Base-by-base conservation (phyloP, 92 coral and sea anemone species). In the Anthopleura xanthogrammica region DNA sequence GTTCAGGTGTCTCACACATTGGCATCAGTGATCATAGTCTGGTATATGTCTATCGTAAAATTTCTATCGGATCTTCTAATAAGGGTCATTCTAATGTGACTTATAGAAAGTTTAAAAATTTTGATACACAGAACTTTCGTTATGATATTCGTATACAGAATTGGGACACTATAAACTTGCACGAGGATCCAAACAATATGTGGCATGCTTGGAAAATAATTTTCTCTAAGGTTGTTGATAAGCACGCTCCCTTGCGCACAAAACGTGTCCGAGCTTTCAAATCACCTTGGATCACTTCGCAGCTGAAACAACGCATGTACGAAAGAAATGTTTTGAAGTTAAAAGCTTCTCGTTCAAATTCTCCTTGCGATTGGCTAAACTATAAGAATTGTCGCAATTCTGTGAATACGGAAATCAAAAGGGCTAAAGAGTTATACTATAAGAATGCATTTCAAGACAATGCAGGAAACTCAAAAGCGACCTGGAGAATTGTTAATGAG, bases 21-120 rank as follows among this genome's bases (percentile, higher is more conserved):
- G 80, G 87, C 82, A 87, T 86, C 79, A 91, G 95, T 72, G 95
- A 88, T 80, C 95, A 91, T 75, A 88, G 86, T 77, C 82, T 92
- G 12, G 83, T 87, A 39, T 89, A 89, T 60, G 88, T 82, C 16
- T 92, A 82, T 83, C 93, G 91, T 29, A 89, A 92, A 77, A 84
- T 90, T 60, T 84, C 88, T 24, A 82, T 77, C 57, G 82, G 83
- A 65, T 55, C 80, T 52, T 52, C 41, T 36, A 60, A 48, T 5
- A 92, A 87, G 36, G 89, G 90, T 19, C 91, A 91, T 79, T 60
- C 90, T 8, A 72, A 86, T 24, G 85, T 86, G 16, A 58, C 71
- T 52, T 81, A 76, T 54, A 81, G 89, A 58, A 82, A 81, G 29
- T 86, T 86, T 81, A 80, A 86, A 23, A 22, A 86, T 66, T 86